Conservation (phyloP, 2,888 invertebrate genomes). For the Drosophila kuntzei region DNA sequence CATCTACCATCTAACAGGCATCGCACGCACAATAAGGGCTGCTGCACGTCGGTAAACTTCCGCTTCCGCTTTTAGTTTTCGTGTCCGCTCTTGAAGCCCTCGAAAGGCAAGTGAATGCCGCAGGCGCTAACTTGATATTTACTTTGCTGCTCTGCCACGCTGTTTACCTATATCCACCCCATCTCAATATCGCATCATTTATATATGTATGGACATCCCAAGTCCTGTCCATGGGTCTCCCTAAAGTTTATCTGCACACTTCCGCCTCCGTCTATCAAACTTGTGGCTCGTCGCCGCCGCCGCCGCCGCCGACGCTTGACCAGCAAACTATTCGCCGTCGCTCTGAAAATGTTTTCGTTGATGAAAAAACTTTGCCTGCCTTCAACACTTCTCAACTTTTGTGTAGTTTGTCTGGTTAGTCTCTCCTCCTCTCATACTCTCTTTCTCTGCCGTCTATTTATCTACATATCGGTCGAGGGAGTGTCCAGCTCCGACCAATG, state of each 20-base stretch:
- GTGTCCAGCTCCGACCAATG: constrained; percentile 47
- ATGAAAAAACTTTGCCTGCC: constrained; percentile 78
- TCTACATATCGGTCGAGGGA: constrained; percentile 33
- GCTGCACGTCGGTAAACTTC: constrained; percentile 72
- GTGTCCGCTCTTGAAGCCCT: constrained; percentile 52
- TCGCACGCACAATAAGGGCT: constrained; percentile 57
- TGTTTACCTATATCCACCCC: constrained; percentile 64
- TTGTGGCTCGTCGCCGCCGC: constrained; percentile 48
- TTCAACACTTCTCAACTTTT: constrained; percentile 79
- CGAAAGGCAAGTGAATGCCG: constrained; percentile 61
- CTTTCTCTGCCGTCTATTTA: constrained; percentile 12
- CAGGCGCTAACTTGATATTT: constrained; percentile 79
- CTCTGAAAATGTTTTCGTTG: constrained; percentile 77
- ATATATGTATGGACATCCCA: constrained; percentile 15
- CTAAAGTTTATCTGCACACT: constrained; percentile 67
- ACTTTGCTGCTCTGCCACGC: constrained; percentile 69
- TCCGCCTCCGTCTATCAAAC: constrained; percentile 70
- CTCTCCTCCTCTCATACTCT: neutral
- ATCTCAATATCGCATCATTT: constrained; percentile 32
- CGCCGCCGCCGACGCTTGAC: constrained; percentile 65
- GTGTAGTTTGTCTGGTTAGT: constrained; percentile 61
- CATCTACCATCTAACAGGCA: neutral
- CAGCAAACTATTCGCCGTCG: constrained; percentile 66
- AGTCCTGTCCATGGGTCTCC: constrained; percentile 1
- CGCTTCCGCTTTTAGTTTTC: constrained; percentile 78